Base-by-base conservation (phyloP, 37 sponge, comb jelly and placozoan species). In the Amphimedon queenslandica region DNA sequence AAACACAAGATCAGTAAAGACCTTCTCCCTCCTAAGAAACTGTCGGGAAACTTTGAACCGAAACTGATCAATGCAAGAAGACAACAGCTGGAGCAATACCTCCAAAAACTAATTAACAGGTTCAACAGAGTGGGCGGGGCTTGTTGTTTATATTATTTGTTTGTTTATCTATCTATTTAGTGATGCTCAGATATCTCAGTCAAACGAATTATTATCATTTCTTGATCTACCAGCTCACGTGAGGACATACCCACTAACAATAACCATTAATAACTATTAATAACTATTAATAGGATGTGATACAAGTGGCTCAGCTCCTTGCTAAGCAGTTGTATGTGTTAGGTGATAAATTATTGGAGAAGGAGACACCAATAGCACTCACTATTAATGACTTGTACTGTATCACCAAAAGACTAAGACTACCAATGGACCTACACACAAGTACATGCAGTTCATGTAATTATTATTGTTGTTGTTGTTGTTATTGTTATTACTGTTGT, bases 81-180 rank as follows among this genome's bases (percentile, higher is more conserved):
- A 42, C 72, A 69, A n/a, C 74, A 56, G 51, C 74, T 96, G 58
- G 93, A 96, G 74, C 83, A 77, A 3, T 96, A 96, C 83, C 74
- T 96, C 28, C 93, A 92, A 71, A 84, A 85, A 64, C 64, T 96
- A 16, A 76, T 96, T 66, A 89, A 92, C 67, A 75, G 88, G 93
- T 88, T 2, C 37, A 76, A 61, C 24, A 67, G 36, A 33, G 39
- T 67, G 39, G 20, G 6, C n/a, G 21, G 16, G 6, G 11, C 6
- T 29, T 18, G 6, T 16, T 71, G 31, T 47, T 33, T 42, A 43
- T 51, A 23, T 6, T 51, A 24, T 4, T 10, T 71, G 55, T 71
- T 20, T 42, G 30, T 71, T 16, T 23, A 5, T 34, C 36, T 40
- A 20, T n/a, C 25, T 57, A 29, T 68, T 27, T 55, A 84, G 90